Conservation (phyloP, 2,888 invertebrate species). For the Antheraea assamensis region DNA sequence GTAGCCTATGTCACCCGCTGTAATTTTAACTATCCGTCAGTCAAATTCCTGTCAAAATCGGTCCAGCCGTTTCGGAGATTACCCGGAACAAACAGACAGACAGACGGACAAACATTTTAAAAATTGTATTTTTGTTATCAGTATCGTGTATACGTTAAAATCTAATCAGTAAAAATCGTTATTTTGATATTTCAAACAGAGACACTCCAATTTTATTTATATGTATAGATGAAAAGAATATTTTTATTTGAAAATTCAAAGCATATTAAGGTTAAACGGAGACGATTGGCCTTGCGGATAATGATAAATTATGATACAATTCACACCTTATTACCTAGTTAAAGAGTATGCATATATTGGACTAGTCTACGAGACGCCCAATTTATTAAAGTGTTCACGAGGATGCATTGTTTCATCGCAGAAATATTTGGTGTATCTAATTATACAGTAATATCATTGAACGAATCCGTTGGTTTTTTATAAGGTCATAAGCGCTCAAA, state of each 20-base stretch:
- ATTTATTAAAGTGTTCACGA: slow-evolving; percentile 8
- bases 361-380: neutral
- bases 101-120: no score
- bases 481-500: neutral
- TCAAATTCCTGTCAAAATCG: no score
- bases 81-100: no score
- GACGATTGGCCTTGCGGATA: neutral
- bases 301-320: slow-evolving; percentile 11
- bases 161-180: no score
- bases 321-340: slow-evolving; percentile 11
- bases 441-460: neutral
- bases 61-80: no score
- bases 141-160: no score
- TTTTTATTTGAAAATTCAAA: neutral
- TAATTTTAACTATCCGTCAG: no score
- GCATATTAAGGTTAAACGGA: neutral
- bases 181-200: no score
- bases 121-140: no score
- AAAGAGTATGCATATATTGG: neutral
- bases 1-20: no score
- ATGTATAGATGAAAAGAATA: neutral
- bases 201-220: no score
- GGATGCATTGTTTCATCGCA: slow-evolving; percentile 6
- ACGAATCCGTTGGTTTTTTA: neutral
- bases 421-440: neutral